Conservation (phyloP, 2,888 invertebrate genomes). For the Diploptera punctata region DNA sequence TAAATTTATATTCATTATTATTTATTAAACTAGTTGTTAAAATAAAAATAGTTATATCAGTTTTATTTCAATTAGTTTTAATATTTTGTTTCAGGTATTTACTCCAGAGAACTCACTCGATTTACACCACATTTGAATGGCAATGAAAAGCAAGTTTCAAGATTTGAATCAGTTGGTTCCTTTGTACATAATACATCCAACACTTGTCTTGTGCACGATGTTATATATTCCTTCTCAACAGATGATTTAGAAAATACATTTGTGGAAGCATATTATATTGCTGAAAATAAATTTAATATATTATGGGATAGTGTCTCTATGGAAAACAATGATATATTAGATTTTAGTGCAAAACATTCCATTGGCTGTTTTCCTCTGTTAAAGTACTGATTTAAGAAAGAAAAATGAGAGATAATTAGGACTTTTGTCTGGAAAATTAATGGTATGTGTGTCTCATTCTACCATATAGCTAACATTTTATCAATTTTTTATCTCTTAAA, state of each 20-base stretch:
- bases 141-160: neutral
- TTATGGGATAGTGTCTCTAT: slow-evolving; percentile 28
- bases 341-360: slow-evolving; percentile 31
- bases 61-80: too few relatives aligned
- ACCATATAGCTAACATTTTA: too few relatives aligned
- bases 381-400: slow-evolving; percentile 26
- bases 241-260: slow-evolving; percentile 25
- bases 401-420: too few relatives aligned
- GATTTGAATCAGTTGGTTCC: slow-evolving; percentile 27
- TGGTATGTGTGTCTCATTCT: too few relatives aligned
- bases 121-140: slow-evolving; percentile 26
- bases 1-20: too few relatives aligned
- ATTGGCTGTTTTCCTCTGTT: slow-evolving; percentile 38
- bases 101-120: slow-evolving; percentile 30
- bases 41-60: too few relatives aligned
- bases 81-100: slow-evolving; percentile 35
- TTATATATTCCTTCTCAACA: slow-evolving; percentile 37
- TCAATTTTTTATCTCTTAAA: too few relatives aligned
- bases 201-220: slow-evolving; percentile 32
- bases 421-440: too few relatives aligned
- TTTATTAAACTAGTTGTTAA: too few relatives aligned
- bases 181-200: slow-evolving; percentile 27
- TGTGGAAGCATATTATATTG: slow-evolving; percentile 36
- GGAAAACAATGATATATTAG: neutral
- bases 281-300: slow-evolving; percentile 23